Conservation (phyloP, 1,140 invertebrate genomes). For the Drosophila nikananu region DNA sequence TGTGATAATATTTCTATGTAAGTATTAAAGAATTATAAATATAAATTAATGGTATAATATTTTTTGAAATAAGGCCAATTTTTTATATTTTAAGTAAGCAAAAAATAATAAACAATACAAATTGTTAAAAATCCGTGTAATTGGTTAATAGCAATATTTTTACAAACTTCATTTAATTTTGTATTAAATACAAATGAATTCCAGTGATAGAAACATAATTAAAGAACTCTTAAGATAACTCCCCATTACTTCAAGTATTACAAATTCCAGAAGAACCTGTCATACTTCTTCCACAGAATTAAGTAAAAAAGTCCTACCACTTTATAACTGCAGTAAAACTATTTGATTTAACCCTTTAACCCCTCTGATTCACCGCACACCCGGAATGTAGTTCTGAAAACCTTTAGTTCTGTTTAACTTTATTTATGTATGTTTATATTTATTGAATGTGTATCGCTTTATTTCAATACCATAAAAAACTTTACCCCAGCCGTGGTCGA, state of each 20-base stretch:
- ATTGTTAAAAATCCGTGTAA: too few species aligned
- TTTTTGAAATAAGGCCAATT: too few species aligned
- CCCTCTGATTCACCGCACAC: not conserved
- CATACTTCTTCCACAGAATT: not conserved
- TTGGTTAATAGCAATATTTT: not conserved
- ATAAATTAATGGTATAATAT: too few species aligned
- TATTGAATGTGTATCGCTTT: conserved; percentile 63
- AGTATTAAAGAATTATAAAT: too few species aligned
- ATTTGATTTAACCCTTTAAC: conserved; percentile 54
- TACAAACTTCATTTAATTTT: not conserved
- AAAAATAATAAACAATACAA: too few species aligned
- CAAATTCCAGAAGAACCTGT: not conserved
- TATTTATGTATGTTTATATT: conserved; percentile 55
- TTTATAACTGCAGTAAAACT: conserved; percentile 63
- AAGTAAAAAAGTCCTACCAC: not conserved
- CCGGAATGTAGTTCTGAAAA: not conserved
- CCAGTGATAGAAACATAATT: not conserved
- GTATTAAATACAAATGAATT: too few species aligned
- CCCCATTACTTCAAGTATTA: not conserved
- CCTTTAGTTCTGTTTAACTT: conserved; percentile 57
- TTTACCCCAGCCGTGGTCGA: conserved; percentile 26
- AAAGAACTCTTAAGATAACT: not conserved
- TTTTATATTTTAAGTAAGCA: too few species aligned
- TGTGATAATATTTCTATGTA: too few species aligned
- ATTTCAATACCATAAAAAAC: conserved; percentile 71